These are phyloP conservation scores for Nowickia ferox DNA, from an alignment of 2,888 invertebrate species.

Conservation along the genomic window DNA sequence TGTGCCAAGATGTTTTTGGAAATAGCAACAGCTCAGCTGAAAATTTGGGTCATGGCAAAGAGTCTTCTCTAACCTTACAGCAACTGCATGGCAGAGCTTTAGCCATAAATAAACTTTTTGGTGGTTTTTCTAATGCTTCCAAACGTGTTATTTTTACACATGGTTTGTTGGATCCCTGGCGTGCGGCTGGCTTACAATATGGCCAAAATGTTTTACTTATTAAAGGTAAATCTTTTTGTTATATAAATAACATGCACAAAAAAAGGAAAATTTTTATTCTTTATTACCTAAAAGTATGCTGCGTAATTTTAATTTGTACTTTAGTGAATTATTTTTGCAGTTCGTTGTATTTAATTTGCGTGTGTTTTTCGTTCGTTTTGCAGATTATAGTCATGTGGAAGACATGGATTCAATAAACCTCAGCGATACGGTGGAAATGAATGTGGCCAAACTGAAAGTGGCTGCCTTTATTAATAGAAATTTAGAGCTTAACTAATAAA, in stretches of 20 bases:
- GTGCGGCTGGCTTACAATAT: slow-evolving; percentile 83
- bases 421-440: slow-evolving; percentile 78
- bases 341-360: background rate
- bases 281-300: slow-evolving; percentile 21
- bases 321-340: background rate
- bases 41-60: slow-evolving; percentile 67
- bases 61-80: slow-evolving; percentile 28
- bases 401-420: slow-evolving; percentile 78
- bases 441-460: slow-evolving; percentile 78
- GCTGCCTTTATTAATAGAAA: slow-evolving; percentile 76
- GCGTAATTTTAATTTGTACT: slow-evolving; percentile 27
- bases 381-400: slow-evolving; percentile 79
- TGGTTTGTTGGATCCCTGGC: slow-evolving; percentile 85
- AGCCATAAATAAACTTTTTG: slow-evolving; percentile 84
- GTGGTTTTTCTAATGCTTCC: slow-evolving; percentile 79
- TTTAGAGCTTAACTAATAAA: slow-evolving; percentile 35
- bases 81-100: slow-evolving; percentile 64
- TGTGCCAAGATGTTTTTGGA: slow-evolving; percentile 78
- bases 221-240: slow-evolving; percentile 69
- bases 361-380: background rate
- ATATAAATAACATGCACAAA: background rate
- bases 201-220: slow-evolving; percentile 76
- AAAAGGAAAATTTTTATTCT: too few relatives aligned
- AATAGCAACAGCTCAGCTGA: background rate
- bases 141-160: slow-evolving; percentile 84